Base-by-base conservation (phyloP, 2,113 vertebrate species). In the Microcebus griseorufus region DNA sequence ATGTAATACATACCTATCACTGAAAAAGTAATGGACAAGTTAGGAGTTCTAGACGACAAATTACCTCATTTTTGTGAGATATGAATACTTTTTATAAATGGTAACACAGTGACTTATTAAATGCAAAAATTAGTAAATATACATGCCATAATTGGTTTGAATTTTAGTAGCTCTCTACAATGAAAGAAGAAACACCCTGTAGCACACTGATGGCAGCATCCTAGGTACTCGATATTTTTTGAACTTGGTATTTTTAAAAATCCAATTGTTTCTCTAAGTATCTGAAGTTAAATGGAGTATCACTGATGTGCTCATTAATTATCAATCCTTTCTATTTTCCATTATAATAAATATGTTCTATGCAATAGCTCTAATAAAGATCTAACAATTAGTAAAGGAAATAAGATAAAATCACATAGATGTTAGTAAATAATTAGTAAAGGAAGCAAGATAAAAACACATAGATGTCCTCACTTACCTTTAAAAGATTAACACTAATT, bases 31-130 rank as follows among this genome's bases (percentile, higher is more conserved):
- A 94, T 32, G 10, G 53, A 53, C 17, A 92, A 39, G 39, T n/a
- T 42, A 78, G 60, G 60, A 55, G 20, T 85, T 75, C 45, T 78
- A 62, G 29, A 85, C 10, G 55, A 42, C 58, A 93, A 75, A 80
- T 78, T 53, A 73, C 55, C 90, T 87, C 13, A 53, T 70, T 96
- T 76, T 95, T 73, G 83, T 83, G 94, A 90, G 51, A 86, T 78
- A 45, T 69, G 78, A 76, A 29, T 58, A 83, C 53, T 64, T 67
- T 75, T 91, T 29, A 75, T 64, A 23, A 93, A 69, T 67, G 73
- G 27, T 62, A 76, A 85, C 48, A 76, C 1, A 55, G 37, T 45
- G 6, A 42, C 65, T 95, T 69, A 45, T 62, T 86, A 90, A 89
- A 86, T 53, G 39, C 9, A 90, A 48, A 65, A 82, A 67, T 67